These are phyloP conservation scores for Dolichallabes microphthalmus DNA, from an alignment of 2,113 vertebrate species.

Conservation along the genomic window DNA sequence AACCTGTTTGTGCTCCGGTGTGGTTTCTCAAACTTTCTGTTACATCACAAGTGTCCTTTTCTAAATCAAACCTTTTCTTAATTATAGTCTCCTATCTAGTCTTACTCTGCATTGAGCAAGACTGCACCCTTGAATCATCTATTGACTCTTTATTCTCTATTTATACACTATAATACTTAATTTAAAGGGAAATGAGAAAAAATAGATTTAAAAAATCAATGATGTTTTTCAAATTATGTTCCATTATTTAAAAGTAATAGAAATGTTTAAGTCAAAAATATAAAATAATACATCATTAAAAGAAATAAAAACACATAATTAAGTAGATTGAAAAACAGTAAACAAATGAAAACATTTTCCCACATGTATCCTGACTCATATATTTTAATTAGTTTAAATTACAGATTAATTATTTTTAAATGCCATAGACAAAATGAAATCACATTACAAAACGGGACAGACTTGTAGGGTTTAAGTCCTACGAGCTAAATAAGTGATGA, in stretches of 20 bases:
- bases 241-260: background rate
- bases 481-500: background rate
- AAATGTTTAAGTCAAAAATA: background rate
- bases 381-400: background rate
- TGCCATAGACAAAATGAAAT: background rate
- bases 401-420: background rate
- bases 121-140: background rate
- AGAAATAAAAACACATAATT: background rate
- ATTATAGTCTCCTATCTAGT: background rate
- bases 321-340: background rate
- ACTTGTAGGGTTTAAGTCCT: background rate
- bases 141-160: background rate
- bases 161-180: background rate
- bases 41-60: background rate
- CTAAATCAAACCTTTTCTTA: background rate
- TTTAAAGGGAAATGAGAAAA: background rate
- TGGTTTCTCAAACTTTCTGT: constrained; percentile 2
- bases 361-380: background rate
- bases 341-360: background rate
- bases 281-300: background rate
- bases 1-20: constrained; percentile 11
- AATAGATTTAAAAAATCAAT: background rate
- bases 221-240: background rate
- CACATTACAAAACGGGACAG: no score
- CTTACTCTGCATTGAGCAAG: background rate